A percentile compares a stretch with the other conserved stretches of the same genome.
These are phyloP conservation scores for Protomyctophum bolini DNA, from an alignment of 2,113 vertebrate genomes.

Conservation along the genomic window DNA sequence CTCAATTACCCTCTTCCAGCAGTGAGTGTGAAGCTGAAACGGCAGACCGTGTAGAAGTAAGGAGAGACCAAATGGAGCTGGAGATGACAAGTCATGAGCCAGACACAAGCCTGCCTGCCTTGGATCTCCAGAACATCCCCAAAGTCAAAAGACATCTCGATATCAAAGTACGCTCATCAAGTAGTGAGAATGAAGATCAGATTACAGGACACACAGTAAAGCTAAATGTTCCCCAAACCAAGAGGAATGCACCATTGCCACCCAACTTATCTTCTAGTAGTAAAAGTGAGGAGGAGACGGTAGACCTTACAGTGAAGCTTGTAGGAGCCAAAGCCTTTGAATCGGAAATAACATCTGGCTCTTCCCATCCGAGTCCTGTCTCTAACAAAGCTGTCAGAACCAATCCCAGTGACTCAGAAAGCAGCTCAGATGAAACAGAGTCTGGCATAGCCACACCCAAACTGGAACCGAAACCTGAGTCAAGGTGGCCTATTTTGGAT, in stretches of 20 bases:
- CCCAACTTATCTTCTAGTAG: slow-evolving; percentile 11
- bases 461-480: slow-evolving; percentile 34
- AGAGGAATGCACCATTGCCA: no score
- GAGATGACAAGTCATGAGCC: not conserved
- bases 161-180: slow-evolving; percentile 27
- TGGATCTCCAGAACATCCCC: not conserved
- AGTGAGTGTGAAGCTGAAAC: slow-evolving; percentile 29
- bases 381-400: no score
- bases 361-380: no score
- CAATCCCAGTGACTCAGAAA: not conserved
- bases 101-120: not conserved
- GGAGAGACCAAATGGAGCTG: not conserved
- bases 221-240: no score
- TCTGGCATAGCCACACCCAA: not conserved
- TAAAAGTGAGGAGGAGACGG: slow-evolving; percentile 27
- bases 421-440: not conserved
- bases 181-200: slow-evolving; percentile 18
- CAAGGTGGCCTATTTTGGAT: no score
- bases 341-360: no score
- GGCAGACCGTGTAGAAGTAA: not conserved
- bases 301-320: slow-evolving; percentile 26
- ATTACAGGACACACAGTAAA: not conserved
- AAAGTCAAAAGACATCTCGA: slow-evolving; percentile 28
- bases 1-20: slow-evolving; percentile 13
- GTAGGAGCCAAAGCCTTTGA: not conserved